These are phyloP conservation scores for Cremastinae sp. DNA, from an alignment of 2,888 invertebrate species.

Conservation along the genomic window DNA sequence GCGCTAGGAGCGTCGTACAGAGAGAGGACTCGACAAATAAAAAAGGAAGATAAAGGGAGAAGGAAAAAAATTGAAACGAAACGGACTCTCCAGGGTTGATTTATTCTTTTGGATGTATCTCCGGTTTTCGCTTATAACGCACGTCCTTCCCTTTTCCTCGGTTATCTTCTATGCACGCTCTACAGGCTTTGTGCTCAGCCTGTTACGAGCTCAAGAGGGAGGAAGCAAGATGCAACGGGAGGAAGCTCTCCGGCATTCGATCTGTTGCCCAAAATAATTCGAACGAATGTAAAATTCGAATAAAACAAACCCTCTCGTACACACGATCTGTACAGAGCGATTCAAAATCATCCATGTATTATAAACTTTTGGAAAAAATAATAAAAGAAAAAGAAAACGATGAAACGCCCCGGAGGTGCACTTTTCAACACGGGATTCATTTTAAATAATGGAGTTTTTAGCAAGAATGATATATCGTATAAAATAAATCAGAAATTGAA, in stretches of 20 bases:
- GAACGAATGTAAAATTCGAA: slow-evolving; percentile 39
- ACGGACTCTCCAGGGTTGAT: slow-evolving; percentile 50
- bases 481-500: slow-evolving; percentile 1
- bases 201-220: too few species aligned
- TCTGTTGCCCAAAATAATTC: slow-evolving; percentile 39
- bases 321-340: background rate
- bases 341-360: slow-evolving; percentile 4
- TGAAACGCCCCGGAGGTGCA: background rate
- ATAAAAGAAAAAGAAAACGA: background rate
- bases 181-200: slow-evolving; percentile 37
- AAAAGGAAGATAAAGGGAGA: slow-evolving; percentile 28
- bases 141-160: background rate
- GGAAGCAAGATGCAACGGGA: slow-evolving; percentile 9
- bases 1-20: slow-evolving; percentile 26
- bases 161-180: slow-evolving; percentile 2
- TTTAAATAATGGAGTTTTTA: background rate
- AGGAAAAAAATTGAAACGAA: slow-evolving; percentile 28
- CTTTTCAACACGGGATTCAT: background rate
- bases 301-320: slow-evolving; percentile 8
- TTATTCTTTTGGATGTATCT: slow-evolving; percentile 59
- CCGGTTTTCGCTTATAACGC: slow-evolving; percentile 53
- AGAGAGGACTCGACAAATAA: slow-evolving; percentile 28
- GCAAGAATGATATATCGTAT: background rate
- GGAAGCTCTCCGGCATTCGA: slow-evolving; percentile 33
- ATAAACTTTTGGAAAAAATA: background rate